Percentiles rank a stretch among this genome's conserved stretches.
phyloP scores from a whole-genome alignment of 2,797 vertebrate species.

The Zalophus californianus region DNA sequence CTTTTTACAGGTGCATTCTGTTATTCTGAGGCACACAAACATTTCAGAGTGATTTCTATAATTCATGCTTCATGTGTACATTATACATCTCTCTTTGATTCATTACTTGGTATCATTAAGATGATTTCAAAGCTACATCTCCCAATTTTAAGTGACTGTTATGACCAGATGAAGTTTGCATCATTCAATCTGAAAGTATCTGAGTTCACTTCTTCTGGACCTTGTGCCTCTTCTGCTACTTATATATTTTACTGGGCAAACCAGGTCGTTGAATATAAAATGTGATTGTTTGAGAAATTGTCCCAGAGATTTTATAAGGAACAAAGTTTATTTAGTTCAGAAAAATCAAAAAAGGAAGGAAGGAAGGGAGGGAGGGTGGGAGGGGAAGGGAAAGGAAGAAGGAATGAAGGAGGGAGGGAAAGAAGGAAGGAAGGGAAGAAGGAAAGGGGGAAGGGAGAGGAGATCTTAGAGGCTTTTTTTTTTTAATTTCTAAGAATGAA shows the following conservation, averaged over 20 bases:
- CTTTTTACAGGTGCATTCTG: background rate
- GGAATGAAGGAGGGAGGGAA: background rate
- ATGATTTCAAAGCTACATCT: background rate
- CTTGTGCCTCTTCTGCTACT: background rate
- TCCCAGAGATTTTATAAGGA: background rate
- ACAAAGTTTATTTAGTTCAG: background rate
- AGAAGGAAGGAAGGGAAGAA: background rate
- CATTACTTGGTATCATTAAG: background rate
- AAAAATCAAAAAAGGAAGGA: background rate
- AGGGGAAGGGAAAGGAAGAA: background rate
- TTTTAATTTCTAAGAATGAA: constrained; percentile 19
- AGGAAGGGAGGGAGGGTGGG: background rate
- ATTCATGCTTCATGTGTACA: background rate
- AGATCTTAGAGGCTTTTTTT: background rate
- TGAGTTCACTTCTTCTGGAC: background rate
- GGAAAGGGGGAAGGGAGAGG: background rate
- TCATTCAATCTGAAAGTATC: background rate
- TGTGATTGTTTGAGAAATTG: background rate
- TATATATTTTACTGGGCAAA: background rate
- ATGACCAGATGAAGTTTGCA: background rate
- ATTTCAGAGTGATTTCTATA: background rate
- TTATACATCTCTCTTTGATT: background rate
- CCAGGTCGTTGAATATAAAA: background rate
- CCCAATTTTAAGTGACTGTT: background rate
- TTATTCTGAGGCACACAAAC: background rate